Percentiles rank a stretch among this genome's conserved stretches.
Evolutionary conservation across 2,113 vertebrate genomes (phyloP).

Genomic region (Pseudopodoces humilis): DNA sequence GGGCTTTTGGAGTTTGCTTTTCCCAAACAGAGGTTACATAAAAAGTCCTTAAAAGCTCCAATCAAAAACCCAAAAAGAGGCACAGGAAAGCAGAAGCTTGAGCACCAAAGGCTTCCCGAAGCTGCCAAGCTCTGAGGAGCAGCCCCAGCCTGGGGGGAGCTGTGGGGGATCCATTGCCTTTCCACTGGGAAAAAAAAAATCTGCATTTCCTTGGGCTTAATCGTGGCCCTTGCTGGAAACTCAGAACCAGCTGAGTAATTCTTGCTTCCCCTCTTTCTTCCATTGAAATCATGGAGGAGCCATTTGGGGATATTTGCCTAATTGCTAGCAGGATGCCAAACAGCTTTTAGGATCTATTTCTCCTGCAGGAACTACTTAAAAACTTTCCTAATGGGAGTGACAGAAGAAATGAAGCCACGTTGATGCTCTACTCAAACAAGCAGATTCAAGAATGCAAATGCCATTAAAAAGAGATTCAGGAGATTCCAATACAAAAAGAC

Average conservation of each 20-base stretch:
- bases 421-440: background rate
- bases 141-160: background rate
- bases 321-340: background rate
- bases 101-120: background rate
- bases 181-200: background rate
- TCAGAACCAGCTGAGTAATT: background rate
- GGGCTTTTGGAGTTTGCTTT: background rate
- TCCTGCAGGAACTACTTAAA: background rate
- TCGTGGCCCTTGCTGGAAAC: background rate
- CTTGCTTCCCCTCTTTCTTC: background rate
- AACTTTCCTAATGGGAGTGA: background rate
- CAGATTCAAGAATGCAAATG: background rate
- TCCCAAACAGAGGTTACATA: background rate
- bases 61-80: background rate
- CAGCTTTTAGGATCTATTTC: background rate
- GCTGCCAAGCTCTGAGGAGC: background rate
- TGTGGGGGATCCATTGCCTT: background rate
- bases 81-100: background rate
- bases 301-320: background rate
- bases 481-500: slow-evolving; percentile 17
- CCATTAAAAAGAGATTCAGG: background rate
- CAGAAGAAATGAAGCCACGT: background rate
- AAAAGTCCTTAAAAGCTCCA: background rate
- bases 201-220: background rate
- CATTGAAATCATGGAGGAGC: background rate